Evolutionary conservation across 2,888 invertebrate species (phyloP).

Genomic region (Drosophila quasianomalipes): DNA sequence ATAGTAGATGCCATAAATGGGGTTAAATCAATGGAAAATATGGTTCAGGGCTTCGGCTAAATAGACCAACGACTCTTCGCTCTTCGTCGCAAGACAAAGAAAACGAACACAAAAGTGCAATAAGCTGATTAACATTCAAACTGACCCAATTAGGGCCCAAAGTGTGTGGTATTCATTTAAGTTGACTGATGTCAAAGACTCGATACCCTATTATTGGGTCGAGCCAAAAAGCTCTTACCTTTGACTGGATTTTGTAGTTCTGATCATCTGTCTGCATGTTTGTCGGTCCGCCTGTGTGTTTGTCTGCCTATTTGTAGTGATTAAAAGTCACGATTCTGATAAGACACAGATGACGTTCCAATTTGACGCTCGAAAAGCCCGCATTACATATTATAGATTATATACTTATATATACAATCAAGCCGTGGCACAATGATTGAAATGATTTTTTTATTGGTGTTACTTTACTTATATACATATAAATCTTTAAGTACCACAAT

Average conservation of each 20-base stretch:
- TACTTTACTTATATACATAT: slow-evolving; percentile 3
- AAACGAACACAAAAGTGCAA: slow-evolving; percentile 50
- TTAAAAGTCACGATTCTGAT: slow-evolving; percentile 39
- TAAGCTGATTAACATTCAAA: slow-evolving; percentile 58
- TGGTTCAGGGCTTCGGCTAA: slow-evolving; percentile 64
- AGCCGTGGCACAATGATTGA: slow-evolving; percentile 28
- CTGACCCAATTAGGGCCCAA: slow-evolving; percentile 24
- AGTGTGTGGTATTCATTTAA: slow-evolving; percentile 4
- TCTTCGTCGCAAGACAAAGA: slow-evolving; percentile 41
- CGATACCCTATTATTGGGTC: neutral
- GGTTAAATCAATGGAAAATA: slow-evolving; percentile 47
- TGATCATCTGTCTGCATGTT: neutral
- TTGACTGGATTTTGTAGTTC: neutral
- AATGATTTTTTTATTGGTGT: slow-evolving; percentile 26
- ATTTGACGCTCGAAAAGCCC: slow-evolving; percentile 44
- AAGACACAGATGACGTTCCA: slow-evolving; percentile 48
- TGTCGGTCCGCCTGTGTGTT: neutral
- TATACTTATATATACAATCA: slow-evolving; percentile 1
- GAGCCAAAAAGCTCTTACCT: slow-evolving; percentile 3
- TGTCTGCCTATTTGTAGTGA: slow-evolving; percentile 14
- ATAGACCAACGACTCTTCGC: slow-evolving; percentile 47
- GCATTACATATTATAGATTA: slow-evolving; percentile 36
- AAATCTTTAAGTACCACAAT: neutral
- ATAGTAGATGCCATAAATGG: slow-evolving; percentile 33
- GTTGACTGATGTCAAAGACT: neutral